phyloP scores from a whole-genome alignment of 2,113 vertebrate genomes.

The Vidua chalybeata region DNA sequence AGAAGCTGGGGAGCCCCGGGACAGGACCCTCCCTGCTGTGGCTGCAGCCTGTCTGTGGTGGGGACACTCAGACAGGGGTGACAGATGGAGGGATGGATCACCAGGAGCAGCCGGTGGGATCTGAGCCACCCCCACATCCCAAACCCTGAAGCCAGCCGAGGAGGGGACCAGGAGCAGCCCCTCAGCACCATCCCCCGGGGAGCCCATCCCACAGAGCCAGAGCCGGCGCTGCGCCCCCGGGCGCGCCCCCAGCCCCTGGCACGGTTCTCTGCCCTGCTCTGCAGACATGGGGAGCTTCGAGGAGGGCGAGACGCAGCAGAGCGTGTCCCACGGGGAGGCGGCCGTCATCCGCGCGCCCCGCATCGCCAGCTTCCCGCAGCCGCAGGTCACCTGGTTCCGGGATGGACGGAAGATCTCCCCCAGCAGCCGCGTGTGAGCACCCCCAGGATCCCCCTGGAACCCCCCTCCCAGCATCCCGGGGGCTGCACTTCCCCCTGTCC shows the following conservation, averaged over 20 bases:
- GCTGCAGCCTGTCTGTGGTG: not conserved
- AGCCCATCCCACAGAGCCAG: not conserved
- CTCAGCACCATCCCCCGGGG: not conserved
- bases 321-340: constrained; percentile 91
- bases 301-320: constrained; percentile 82
- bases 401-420: constrained; percentile 96
- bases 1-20: rapidly evolving
- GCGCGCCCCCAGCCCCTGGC: rapidly evolving
- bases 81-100: not conserved
- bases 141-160: rapidly evolving
- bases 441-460: not conserved
- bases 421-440: constrained; percentile 93
- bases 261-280: not conserved
- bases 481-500: not conserved
- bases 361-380: constrained; percentile 93
- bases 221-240: rapidly evolving
- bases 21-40: not conserved
- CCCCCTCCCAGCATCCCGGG: not conserved
- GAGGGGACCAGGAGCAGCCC: not conserved
- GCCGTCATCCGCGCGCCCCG: constrained; percentile 85
- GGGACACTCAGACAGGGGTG: rapidly evolving
- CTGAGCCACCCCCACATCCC: not conserved
- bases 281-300: constrained; percentile 97
- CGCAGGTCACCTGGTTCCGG: constrained; percentile 96
- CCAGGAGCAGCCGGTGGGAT: not conserved